A percentile compares a stretch with the other conserved stretches of the same genome.
These are phyloP conservation scores for Eidolon dupreanum DNA, from an alignment of 2,797 vertebrate genomes.

Conservation along the genomic window DNA sequence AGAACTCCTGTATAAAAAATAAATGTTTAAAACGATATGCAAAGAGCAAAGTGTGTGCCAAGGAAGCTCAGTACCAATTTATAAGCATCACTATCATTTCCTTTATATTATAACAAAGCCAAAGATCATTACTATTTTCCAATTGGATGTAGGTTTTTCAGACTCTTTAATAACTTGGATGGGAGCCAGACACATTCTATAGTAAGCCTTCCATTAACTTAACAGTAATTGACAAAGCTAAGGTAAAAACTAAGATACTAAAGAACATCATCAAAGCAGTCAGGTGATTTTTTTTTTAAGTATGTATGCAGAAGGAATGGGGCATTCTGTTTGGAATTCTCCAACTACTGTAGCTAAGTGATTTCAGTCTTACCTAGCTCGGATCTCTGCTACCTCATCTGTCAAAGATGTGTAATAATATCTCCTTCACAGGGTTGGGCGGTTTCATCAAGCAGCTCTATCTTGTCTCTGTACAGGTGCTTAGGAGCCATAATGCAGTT, in stretches of 20 bases:
- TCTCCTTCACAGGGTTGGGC: not conserved
- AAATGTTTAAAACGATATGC: not conserved
- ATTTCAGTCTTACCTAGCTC: not conserved
- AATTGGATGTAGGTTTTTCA: not conserved
- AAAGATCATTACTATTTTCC: not conserved
- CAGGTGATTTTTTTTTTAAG: not conserved
- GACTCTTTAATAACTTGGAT: not conserved
- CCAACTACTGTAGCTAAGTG: not conserved
- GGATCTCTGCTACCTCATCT: not conserved
- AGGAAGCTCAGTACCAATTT: not conserved
- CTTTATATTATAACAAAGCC: constrained; percentile 22
- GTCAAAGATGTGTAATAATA: rapidly evolving
- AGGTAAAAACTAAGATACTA: not conserved
- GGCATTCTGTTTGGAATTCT: not conserved
- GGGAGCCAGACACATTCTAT: not conserved
- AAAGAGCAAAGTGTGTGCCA: not conserved
- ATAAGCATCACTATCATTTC: not conserved
- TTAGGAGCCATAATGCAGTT: too few species aligned
- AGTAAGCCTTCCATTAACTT: constrained; percentile 12
- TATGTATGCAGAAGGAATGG: too few species aligned
- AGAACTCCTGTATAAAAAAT: not conserved
- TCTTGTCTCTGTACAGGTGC: not conserved
- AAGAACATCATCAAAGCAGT: not conserved
- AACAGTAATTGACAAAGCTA: constrained; percentile 14
- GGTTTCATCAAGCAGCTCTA: not conserved